Conservation (phyloP, 2,888 invertebrate genomes). For the Aplocera efformata region DNA sequence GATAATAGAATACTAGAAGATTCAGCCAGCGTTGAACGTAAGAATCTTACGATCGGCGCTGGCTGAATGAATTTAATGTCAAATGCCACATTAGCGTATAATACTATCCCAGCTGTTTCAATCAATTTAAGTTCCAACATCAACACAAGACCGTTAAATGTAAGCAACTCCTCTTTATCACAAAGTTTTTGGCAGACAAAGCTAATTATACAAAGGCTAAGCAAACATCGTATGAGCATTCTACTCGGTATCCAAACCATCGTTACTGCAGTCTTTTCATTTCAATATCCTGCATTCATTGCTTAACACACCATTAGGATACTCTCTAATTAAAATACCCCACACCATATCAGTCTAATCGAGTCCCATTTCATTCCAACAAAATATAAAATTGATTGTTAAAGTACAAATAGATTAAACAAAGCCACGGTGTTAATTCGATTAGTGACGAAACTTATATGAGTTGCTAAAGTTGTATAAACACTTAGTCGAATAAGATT, state of each 20-base stretch:
- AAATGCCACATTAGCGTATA: too few relatives aligned
- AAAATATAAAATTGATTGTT: conserved; percentile 14
- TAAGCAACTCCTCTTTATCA: conserved; percentile 29
- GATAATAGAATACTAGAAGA: too few relatives aligned
- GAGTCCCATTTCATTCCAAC: conserved; percentile 19
- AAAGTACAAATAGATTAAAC: conserved; percentile 14
- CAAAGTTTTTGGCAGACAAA: conserved; percentile 45
- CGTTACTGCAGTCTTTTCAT: conserved; percentile 25
- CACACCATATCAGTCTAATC: conserved; percentile 21
- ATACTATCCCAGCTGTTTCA: too few relatives aligned
- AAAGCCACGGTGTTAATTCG: too few relatives aligned
- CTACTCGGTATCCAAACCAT: conserved; percentile 15
- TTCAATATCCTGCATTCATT: conserved; percentile 19
- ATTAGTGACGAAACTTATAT: too few relatives aligned
- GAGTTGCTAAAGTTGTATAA: too few relatives aligned
- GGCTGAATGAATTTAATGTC: too few relatives aligned
- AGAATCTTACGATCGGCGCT: too few relatives aligned
- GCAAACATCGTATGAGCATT: conserved; percentile 21
- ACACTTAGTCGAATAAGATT: too few relatives aligned
- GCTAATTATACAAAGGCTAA: conserved; percentile 29
- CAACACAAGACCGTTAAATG: conserved; percentile 22
- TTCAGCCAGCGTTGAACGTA: too few relatives aligned
- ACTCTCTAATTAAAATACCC: conserved; percentile 14
- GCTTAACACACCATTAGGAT: conserved; percentile 17
- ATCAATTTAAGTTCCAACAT: conserved; percentile 28